Conservation (phyloP, 2,888 invertebrate species). For the Cynaeus angustus region DNA sequence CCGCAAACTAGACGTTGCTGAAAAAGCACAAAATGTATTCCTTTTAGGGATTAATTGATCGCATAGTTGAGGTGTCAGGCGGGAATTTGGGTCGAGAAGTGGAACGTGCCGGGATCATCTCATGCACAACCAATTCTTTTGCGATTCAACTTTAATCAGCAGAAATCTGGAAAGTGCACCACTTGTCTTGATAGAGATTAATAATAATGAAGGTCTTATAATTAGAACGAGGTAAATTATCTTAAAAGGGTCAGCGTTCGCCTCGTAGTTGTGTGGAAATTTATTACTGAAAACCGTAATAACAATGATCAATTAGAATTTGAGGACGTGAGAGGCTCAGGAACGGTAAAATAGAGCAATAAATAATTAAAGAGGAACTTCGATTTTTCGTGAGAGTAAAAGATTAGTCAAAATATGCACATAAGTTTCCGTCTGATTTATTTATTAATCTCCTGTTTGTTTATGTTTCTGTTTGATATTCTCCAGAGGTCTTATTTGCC, state of each 20-base stretch:
- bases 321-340: conserved; percentile 4
- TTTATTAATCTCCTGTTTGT: no score
- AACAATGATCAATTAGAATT: conserved; percentile 28
- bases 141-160: conserved; percentile 28
- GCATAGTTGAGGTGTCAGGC: conserved; percentile 5
- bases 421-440: no score
- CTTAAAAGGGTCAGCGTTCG: conserved; percentile 14
- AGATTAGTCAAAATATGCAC: no score
- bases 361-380: no score
- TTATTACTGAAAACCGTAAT: conserved; percentile 31
- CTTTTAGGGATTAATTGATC: conserved; percentile 25
- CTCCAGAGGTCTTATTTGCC: no score
- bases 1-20: neutral
- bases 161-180: conserved; percentile 28
- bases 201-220: conserved; percentile 6
- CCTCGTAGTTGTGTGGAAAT: conserved; percentile 11
- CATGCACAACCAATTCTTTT: conserved; percentile 26
- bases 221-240: conserved; percentile 24
- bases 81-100: conserved; percentile 29
- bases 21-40: conserved; percentile 21
- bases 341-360: conserved; percentile 23
- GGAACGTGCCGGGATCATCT: conserved; percentile 30
- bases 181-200: conserved; percentile 13
- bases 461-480: no score
- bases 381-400: no score